Evolutionary conservation across 2,888 invertebrate species (phyloP), one percentile per base, ranked within the genome.

Genomic region (Nebria brevicollis): DNA sequence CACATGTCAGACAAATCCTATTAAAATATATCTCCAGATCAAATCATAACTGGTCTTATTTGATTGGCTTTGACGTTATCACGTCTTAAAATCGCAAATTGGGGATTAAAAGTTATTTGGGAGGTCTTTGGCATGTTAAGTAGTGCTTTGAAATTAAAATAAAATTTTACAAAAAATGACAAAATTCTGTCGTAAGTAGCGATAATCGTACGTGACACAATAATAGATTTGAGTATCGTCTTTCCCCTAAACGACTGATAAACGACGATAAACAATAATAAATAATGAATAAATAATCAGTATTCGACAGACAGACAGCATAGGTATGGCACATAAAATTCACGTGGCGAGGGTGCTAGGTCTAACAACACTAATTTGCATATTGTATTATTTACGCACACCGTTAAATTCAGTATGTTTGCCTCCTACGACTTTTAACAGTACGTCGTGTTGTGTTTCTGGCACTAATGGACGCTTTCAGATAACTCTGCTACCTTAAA

Each of bases 21-120:
- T 78, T 78, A 78, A 74, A 78, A 74, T 66, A 74, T 78, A 73
- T 78, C 73, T 54, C 74, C 74, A 73, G 78, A 78, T 78, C 66
- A 78, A 78, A 78, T 78, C 78, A 78, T 78, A 78, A 78, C 78
- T 78, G 78, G 78, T 74, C 78, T 78, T 78, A 74, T 78, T 78
- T 78, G 78, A 78, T 78, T 78, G 43, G 42, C 72, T 15, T 74
- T 74, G 78, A 78, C 78, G 74, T 78, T 78, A 78, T 78, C 78
- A 15, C n/a, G n/a, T 15, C 66, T 66, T 20, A 74, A 78, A 78
- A 78, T 78, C 78, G 78, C 78, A 78, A 78, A 78, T 78, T 78
- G 66, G 74, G 74, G 78, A 78, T 78, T 78, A 78, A 72, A 77
- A 26, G 54, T 43, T 54, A 77, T 72, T 34, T 42, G 25, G 15